Percentiles rank a stretch among this genome's conserved stretches.
These are phyloP conservation scores for Stigmatopora nigra DNA, from an alignment of 2,113 vertebrate genomes.

Conservation along the genomic window DNA sequence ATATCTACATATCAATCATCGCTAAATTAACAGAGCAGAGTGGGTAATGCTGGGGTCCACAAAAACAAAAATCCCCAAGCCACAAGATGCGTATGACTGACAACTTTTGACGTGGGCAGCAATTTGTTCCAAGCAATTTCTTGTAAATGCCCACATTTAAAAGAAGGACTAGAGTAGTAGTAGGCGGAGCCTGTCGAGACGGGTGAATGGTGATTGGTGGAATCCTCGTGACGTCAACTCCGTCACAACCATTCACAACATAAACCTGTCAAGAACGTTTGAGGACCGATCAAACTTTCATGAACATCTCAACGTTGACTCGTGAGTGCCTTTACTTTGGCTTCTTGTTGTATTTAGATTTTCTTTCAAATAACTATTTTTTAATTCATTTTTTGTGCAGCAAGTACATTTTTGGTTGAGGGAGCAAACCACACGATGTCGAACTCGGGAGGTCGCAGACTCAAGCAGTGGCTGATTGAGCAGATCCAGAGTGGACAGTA, in stretches of 20 bases:
- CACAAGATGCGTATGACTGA: slow-evolving; percentile 49
- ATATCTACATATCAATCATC: background rate
- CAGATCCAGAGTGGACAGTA: slow-evolving; percentile 88
- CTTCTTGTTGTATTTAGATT: background rate
- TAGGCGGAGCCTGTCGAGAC: slow-evolving; percentile 15
- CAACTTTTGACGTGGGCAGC: slow-evolving; percentile 40
- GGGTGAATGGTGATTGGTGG: slow-evolving; percentile 44
- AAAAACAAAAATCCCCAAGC: slow-evolving; percentile 53
- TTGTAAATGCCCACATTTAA: slow-evolving; percentile 76
- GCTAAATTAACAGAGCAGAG: slow-evolving; percentile 1
- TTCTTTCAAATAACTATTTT: background rate
- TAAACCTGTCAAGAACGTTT: slow-evolving; percentile 21
- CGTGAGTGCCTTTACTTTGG: slow-evolving; percentile 39
- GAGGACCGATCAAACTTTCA: background rate
- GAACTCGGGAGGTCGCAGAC: slow-evolving; percentile 76
- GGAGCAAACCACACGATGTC: slow-evolving; percentile 65
- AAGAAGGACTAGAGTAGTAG: slow-evolving; percentile 59
- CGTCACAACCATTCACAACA: slow-evolving; percentile 47
- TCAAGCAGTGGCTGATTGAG: slow-evolving; percentile 95
- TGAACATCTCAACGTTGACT: slow-evolving; percentile 11
- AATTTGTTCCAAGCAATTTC: slow-evolving; percentile 68
- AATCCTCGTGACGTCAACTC: slow-evolving; percentile 19
- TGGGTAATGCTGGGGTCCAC: slow-evolving; percentile 15
- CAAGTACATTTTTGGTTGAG: slow-evolving; percentile 3
- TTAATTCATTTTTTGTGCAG: background rate